phyloP scores from a whole-genome alignment of 2,888 invertebrate species.

The Lapara coniferarum region DNA sequence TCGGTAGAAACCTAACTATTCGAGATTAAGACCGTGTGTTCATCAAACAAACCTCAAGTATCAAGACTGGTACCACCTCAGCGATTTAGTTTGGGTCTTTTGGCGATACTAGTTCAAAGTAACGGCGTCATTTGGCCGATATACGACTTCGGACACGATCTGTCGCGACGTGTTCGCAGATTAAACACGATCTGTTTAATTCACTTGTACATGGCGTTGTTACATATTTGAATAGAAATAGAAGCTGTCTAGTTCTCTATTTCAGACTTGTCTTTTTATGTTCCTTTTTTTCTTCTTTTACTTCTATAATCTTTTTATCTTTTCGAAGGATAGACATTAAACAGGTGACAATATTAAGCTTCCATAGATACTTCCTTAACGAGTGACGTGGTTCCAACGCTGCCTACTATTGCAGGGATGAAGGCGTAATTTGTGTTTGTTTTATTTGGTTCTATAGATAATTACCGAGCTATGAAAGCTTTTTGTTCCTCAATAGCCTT shows the following conservation, averaged over 20 bases:
- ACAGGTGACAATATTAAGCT: too few species aligned
- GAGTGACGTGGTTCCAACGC: too few species aligned
- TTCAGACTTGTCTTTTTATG: too few species aligned
- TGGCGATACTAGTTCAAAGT: constrained; percentile 64
- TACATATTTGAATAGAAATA: constrained; percentile 38
- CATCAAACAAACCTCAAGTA: constrained; percentile 39
- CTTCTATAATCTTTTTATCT: neutral
- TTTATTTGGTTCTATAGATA: too few species aligned
- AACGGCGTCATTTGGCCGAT: constrained; percentile 73
- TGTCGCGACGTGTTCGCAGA: constrained; percentile 60
- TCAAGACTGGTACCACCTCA: constrained; percentile 42
- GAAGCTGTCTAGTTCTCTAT: neutral
- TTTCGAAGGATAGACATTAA: too few species aligned
- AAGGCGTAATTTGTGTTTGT: too few species aligned
- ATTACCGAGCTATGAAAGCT: too few species aligned
- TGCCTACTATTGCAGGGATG: too few species aligned
- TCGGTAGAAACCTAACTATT: too few species aligned
- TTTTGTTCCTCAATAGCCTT: too few species aligned
- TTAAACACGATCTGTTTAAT: constrained; percentile 65
- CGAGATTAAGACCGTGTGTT: neutral
- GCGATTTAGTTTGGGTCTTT: constrained; percentile 49
- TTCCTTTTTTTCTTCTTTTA: too few species aligned
- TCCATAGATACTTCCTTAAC: too few species aligned
- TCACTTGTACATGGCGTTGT: constrained; percentile 53
- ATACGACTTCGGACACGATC: constrained; percentile 60